A percentile compares a stretch with the other conserved stretches of the same genome.
phyloP scores from a whole-genome alignment of 2,113 vertebrate species.

The Paradisaea rubra region DNA sequence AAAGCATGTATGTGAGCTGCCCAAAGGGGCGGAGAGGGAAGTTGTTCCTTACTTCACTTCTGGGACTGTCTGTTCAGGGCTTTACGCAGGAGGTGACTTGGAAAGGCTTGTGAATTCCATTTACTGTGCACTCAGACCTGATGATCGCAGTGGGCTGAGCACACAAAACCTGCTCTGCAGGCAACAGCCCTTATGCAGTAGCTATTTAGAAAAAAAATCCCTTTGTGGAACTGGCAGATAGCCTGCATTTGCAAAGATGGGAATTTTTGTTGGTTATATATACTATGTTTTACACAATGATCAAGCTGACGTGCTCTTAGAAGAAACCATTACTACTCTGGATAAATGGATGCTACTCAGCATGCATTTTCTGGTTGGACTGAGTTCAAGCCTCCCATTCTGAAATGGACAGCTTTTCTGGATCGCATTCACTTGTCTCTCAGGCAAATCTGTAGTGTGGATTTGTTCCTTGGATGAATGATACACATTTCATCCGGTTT shows the following conservation, averaged over 20 bases:
- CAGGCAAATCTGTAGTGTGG: slow-evolving; percentile 1
- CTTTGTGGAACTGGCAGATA: slow-evolving; percentile 26
- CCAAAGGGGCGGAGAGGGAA: slow-evolving; percentile 30
- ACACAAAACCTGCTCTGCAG: slow-evolving; percentile 41
- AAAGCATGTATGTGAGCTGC: not conserved
- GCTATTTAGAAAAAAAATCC: not conserved
- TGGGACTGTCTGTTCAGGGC: slow-evolving; percentile 42
- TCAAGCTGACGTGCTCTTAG: not conserved
- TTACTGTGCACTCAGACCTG: slow-evolving; percentile 51
- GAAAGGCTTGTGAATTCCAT: slow-evolving; percentile 55
- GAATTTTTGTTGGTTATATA: not conserved
- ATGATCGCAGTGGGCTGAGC: not conserved
- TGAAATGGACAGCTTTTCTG: slow-evolving; percentile 38
- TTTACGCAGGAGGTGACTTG: slow-evolving; percentile 56
- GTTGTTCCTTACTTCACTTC: slow-evolving; percentile 40
- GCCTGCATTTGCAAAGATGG: not conserved
- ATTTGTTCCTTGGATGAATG: slow-evolving; percentile 34
- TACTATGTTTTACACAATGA: not conserved
- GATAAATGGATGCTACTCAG: slow-evolving; percentile 26
- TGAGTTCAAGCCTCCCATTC: slow-evolving; percentile 29
- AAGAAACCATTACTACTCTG: not conserved
- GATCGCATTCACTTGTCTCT: slow-evolving; percentile 7
- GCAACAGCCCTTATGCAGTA: not conserved
- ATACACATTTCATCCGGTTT: not conserved
- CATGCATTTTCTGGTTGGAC: slow-evolving; percentile 16